These are phyloP conservation scores for Adelphocoris suturalis DNA, from an alignment of 2,888 invertebrate genomes.

Conservation along the genomic window DNA sequence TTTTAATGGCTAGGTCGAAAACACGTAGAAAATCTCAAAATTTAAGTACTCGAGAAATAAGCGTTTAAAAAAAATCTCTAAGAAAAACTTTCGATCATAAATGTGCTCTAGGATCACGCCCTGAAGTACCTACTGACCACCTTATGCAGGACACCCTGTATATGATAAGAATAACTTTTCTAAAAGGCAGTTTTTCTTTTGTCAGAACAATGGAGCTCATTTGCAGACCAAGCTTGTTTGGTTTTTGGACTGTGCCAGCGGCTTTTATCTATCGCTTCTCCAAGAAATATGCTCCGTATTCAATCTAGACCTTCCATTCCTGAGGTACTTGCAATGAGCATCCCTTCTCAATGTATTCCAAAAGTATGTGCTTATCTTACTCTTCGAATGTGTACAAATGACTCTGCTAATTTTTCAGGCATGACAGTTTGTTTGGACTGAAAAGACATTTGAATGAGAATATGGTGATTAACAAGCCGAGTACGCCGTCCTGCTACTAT, in stretches of 20 bases:
- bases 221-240: slow-evolving; percentile 87
- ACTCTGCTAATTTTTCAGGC: slow-evolving; percentile 57
- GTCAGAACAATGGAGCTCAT: slow-evolving; percentile 71
- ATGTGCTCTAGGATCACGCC: too few species aligned
- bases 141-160: too few species aligned
- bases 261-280: slow-evolving; percentile 89
- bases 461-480: slow-evolving; percentile 78
- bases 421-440: slow-evolving; percentile 72
- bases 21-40: too few species aligned
- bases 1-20: too few species aligned
- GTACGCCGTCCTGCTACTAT: slow-evolving; percentile 88
- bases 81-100: too few species aligned
- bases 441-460: slow-evolving; percentile 71
- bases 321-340: slow-evolving; percentile 78
- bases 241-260: slow-evolving; percentile 91
- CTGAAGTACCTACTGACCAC: too few species aligned
- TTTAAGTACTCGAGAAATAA: too few species aligned
- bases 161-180: too few species aligned
- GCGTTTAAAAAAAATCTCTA: too few species aligned
- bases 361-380: neutral
- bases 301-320: slow-evolving; percentile 89
- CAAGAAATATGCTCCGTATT: slow-evolving; percentile 91
- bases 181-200: neutral
- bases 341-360: neutral
- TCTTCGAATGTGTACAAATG: neutral